A percentile compares a stretch with the other conserved stretches of the same genome.
phyloP scores from a whole-genome alignment of 2,888 invertebrate genomes.

The Celastrina argiolus region DNA sequence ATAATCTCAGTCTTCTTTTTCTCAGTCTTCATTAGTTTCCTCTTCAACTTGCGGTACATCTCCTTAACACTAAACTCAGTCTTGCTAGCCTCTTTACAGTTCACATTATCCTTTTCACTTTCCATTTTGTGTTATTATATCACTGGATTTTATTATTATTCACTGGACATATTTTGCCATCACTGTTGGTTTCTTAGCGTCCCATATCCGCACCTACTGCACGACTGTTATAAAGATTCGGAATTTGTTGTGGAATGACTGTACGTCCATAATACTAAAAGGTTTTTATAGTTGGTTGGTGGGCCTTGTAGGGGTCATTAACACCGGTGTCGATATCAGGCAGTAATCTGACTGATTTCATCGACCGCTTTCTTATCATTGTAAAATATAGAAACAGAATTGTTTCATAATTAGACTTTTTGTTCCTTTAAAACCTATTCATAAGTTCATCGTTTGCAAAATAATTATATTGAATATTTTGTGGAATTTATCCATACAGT shows the following conservation, averaged over 20 bases:
- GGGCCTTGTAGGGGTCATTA: slow-evolving; percentile 70
- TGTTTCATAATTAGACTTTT: slow-evolving; percentile 25
- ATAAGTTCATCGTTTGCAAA: no score
- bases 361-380: slow-evolving; percentile 33
- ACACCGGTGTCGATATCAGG: slow-evolving; percentile 62
- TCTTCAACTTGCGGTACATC: slow-evolving; percentile 67
- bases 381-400: slow-evolving; percentile 18
- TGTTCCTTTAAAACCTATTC: slow-evolving; percentile 2
- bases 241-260: slow-evolving; percentile 65
- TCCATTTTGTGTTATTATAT: slow-evolving; percentile 62
- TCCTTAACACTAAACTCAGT: slow-evolving; percentile 73
- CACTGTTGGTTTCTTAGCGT: slow-evolving; percentile 34
- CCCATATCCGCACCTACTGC: slow-evolving; percentile 30
- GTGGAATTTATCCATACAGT: no score
- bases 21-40: slow-evolving; percentile 73
- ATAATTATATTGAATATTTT: no score
- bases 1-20: slow-evolving; percentile 66
- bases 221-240: slow-evolving; percentile 64
- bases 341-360: slow-evolving; percentile 66
- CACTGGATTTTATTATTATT: no score
- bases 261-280: slow-evolving; percentile 68
- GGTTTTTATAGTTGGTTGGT: slow-evolving; percentile 69
- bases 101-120: slow-evolving; percentile 70
- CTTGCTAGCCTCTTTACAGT: slow-evolving; percentile 49
- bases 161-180: slow-evolving; percentile 42